Conservation (phyloP, 2,797 vertebrate species). For the Neopelma chrysocephalum region DNA sequence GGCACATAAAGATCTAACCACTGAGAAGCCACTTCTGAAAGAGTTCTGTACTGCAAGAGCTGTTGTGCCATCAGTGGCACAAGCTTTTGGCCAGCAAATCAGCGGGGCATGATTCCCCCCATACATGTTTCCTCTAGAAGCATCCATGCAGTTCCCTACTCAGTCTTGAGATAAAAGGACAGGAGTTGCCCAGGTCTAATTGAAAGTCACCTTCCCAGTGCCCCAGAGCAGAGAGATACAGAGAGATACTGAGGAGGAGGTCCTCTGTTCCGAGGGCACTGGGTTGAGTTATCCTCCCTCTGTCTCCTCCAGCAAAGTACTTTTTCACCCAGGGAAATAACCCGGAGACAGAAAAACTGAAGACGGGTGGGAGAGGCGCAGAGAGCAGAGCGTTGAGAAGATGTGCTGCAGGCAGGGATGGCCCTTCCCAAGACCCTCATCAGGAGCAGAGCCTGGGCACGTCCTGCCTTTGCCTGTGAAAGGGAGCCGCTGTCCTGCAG, state of each 20-base stretch:
- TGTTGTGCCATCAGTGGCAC: fast-evolving
- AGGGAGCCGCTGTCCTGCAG: constrained; percentile 72
- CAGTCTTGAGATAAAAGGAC: not conserved
- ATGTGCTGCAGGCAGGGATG: not conserved
- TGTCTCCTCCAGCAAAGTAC: not conserved
- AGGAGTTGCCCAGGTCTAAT: not conserved
- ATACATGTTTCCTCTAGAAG: not conserved
- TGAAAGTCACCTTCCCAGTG: not conserved
- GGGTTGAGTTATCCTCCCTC: not conserved
- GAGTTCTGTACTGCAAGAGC: not conserved
- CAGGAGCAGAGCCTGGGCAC: not conserved
- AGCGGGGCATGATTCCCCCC: not conserved
- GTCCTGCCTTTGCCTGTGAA: not conserved
- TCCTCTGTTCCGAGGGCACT: not conserved
- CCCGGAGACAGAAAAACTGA: not conserved
- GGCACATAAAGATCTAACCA: not conserved
- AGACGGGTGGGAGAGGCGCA: not conserved
- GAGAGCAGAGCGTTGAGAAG: not conserved
- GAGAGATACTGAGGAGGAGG: not conserved
- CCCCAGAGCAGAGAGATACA: not conserved
- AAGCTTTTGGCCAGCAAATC: not conserved
- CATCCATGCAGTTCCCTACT: not conserved
- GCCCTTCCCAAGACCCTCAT: not conserved
- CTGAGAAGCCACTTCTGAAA: not conserved
- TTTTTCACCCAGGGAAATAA: not conserved